These are phyloP conservation scores for Sturnira hondurensis DNA, from an alignment of 2,113 vertebrate species.

Conservation along the genomic window DNA sequence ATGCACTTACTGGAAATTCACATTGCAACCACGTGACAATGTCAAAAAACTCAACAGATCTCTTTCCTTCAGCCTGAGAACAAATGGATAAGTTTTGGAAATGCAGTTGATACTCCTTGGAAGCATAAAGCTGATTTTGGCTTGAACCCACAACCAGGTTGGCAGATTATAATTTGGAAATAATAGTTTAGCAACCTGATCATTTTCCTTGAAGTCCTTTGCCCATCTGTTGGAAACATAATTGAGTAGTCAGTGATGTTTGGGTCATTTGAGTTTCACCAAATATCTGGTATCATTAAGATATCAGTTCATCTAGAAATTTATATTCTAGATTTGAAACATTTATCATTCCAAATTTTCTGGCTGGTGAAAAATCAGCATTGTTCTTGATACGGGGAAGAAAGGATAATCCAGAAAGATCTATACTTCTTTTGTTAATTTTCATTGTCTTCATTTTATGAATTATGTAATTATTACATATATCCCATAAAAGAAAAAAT, in stretches of 20 bases:
- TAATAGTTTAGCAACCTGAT: constrained; percentile 26
- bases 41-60: not conserved
- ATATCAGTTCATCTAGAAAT: constrained; percentile 39
- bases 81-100: constrained; percentile 32
- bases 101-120: not conserved
- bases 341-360: constrained; percentile 20
- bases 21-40: not conserved
- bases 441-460: constrained; percentile 23
- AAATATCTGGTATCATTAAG: not conserved
- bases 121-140: not conserved
- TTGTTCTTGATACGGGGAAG: not conserved
- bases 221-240: constrained; percentile 5
- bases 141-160: not conserved
- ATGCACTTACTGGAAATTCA: too few relatives aligned
- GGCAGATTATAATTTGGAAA: constrained; percentile 24
- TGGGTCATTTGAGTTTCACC: constrained; percentile 40
- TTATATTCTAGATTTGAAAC: constrained; percentile 33
- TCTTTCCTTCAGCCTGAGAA: not conserved
- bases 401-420: not conserved
- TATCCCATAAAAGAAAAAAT: not conserved
- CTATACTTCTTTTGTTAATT: constrained; percentile 6
- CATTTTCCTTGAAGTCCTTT: constrained; percentile 38
- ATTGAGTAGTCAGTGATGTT: not conserved
- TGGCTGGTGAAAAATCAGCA: not conserved
- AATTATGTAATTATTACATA: not conserved